Conservation (phyloP, 1,140 invertebrate genomes). For the Zaprionus vittiger region DNA sequence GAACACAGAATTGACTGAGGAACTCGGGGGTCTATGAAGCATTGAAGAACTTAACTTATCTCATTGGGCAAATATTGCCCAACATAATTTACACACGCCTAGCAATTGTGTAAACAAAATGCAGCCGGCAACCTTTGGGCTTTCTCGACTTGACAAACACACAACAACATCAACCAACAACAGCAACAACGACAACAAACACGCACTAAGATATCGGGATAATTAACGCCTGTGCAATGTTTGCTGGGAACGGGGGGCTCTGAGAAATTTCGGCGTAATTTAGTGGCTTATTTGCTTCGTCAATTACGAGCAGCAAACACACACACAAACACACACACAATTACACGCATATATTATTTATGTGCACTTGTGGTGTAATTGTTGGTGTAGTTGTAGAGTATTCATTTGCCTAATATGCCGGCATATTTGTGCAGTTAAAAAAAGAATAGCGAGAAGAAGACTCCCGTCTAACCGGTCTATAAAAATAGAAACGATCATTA, state of each 20-base stretch:
- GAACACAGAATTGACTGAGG: constrained; percentile 31
- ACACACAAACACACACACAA: constrained; percentile 9
- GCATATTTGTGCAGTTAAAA: constrained; percentile 52
- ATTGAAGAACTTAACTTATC: constrained; percentile 61
- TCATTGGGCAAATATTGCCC: constrained; percentile 71
- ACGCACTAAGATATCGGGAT: constrained; percentile 58
- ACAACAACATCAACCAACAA: constrained; percentile 9
- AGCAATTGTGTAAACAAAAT: constrained; percentile 77
- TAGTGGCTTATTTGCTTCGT: constrained; percentile 69
- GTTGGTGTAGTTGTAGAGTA: constrained; percentile 13
- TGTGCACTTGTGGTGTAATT: neutral
- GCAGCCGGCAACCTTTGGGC: constrained; percentile 71
- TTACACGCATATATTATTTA: neutral
- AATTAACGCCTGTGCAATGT: constrained; percentile 66
- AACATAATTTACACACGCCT: constrained; percentile 75
- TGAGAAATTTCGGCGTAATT: constrained; percentile 77
- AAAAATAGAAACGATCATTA: constrained; percentile 79
- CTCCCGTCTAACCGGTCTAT: constrained; percentile 75
- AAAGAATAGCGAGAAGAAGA: constrained; percentile 27
- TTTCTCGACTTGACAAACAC: constrained; percentile 40
- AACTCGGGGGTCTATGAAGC: constrained; percentile 38
- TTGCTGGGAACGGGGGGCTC: constrained; percentile 20
- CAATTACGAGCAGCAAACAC: constrained; percentile 5
- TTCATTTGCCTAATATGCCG: constrained; percentile 42
- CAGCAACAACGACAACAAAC: constrained; percentile 40